Percentiles rank a stretch among this genome's conserved stretches.
These are phyloP conservation scores for Borostomias antarcticus DNA, from an alignment of 2,797 vertebrate genomes.

Conservation along the genomic window DNA sequence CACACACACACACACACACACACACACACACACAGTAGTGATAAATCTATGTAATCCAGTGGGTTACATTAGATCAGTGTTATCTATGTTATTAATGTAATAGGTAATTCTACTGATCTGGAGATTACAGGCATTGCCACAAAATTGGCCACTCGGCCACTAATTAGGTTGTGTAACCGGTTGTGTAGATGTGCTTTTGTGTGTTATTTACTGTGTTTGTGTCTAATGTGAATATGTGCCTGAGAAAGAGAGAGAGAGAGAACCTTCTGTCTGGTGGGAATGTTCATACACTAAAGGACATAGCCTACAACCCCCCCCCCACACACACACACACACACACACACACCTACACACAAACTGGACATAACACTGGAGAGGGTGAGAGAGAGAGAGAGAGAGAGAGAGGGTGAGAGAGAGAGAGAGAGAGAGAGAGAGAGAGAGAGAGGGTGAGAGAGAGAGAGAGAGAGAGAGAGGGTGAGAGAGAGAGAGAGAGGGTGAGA, in stretches of 20 bases:
- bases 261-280: background rate
- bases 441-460: background rate
- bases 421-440: background rate
- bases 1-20: background rate
- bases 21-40: no score
- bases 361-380: constrained; percentile 23
- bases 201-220: background rate
- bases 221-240: no score
- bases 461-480: background rate
- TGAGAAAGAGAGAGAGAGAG: background rate
- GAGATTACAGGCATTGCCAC: constrained; percentile 19
- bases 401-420: background rate
- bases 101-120: constrained; percentile 47
- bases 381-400: background rate
- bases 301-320: constrained; percentile 8
- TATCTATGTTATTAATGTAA: no score
- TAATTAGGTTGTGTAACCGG: constrained; percentile 22
- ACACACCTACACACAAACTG: constrained; percentile 16
- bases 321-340: constrained; percentile 28
- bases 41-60: constrained; percentile 1
- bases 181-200: constrained; percentile 6
- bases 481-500: background rate
- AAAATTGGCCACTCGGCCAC: constrained; percentile 5
- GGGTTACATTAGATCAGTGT: constrained; percentile 41
- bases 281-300: background rate